A percentile compares a stretch with the other conserved stretches of the same genome.
Conservation (phyloP, 53 echinoderm and acorn worm species). For the Holothuria leucospilota region DNA sequence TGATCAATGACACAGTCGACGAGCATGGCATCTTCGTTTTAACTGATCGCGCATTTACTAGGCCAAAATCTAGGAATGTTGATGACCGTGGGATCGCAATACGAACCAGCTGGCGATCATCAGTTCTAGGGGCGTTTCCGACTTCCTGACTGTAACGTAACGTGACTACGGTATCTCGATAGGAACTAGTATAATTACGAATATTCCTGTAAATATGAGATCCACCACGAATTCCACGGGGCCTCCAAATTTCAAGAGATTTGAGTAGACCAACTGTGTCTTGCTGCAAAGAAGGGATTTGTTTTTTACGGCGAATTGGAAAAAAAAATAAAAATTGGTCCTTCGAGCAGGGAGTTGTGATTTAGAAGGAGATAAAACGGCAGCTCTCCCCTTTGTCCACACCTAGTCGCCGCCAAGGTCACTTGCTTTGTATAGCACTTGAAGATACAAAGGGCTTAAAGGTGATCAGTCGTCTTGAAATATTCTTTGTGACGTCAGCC, state of each 20-base stretch:
- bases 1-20: too few species aligned
- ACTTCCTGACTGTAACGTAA: background rate
- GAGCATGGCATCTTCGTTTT: background rate
- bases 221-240: background rate
- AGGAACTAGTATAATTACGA: constrained; percentile 1
- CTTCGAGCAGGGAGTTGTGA: too few species aligned
- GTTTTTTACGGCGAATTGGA: too few species aligned
- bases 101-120: background rate
- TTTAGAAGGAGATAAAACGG: too few species aligned
- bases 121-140: background rate
- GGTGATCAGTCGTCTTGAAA: too few species aligned
- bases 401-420: too few species aligned
- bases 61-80: background rate
- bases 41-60: background rate
- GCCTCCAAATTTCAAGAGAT: background rate
- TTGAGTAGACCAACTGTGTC: constrained; percentile 3
- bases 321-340: too few species aligned
- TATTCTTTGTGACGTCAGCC: too few species aligned
- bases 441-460: too few species aligned
- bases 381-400: too few species aligned
- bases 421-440: too few species aligned
- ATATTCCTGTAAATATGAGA: constrained; percentile 11
- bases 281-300: background rate
- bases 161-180: constrained; percentile 12
- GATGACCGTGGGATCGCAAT: constrained; percentile 3